Conservation (phyloP, 2,113 vertebrate genomes). For the Leptobrachium ailaonicum region DNA sequence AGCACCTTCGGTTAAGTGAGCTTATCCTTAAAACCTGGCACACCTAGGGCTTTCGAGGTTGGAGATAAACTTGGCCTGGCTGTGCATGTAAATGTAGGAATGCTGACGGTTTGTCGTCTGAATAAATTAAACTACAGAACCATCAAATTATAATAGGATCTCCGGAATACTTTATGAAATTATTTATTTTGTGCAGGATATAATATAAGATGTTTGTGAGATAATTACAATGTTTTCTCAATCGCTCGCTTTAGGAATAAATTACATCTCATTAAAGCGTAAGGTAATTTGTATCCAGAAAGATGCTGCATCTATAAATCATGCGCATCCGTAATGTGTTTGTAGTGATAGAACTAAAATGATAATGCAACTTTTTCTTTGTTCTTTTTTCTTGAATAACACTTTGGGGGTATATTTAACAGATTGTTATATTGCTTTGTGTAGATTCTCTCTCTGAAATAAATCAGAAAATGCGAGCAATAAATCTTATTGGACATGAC, state of each 20-base stretch:
- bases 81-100: background rate
- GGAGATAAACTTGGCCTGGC: too few relatives aligned
- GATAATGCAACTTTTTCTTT: background rate
- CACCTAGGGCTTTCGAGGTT: too few relatives aligned
- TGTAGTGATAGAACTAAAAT: background rate
- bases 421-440: background rate
- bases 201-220: conserved; percentile 56
- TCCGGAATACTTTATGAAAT: background rate
- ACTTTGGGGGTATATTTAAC: background rate
- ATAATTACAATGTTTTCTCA: conserved; percentile 58
- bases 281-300: conserved; percentile 61
- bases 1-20: too few relatives aligned
- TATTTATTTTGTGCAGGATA: background rate
- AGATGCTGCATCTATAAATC: conserved; percentile 58
- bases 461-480: too few relatives aligned
- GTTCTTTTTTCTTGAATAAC: background rate
- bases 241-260: conserved; percentile 62
- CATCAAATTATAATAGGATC: background rate
- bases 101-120: background rate
- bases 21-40: too few relatives aligned
- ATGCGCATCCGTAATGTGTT: conserved; percentile 52
- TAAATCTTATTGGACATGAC: too few relatives aligned
- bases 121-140: background rate
- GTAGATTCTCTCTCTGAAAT: background rate
- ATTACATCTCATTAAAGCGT: conserved; percentile 57